These are phyloP conservation scores for Microtus pennsylvanicus DNA, from an alignment of 2,113 vertebrate species.

Conservation along the genomic window DNA sequence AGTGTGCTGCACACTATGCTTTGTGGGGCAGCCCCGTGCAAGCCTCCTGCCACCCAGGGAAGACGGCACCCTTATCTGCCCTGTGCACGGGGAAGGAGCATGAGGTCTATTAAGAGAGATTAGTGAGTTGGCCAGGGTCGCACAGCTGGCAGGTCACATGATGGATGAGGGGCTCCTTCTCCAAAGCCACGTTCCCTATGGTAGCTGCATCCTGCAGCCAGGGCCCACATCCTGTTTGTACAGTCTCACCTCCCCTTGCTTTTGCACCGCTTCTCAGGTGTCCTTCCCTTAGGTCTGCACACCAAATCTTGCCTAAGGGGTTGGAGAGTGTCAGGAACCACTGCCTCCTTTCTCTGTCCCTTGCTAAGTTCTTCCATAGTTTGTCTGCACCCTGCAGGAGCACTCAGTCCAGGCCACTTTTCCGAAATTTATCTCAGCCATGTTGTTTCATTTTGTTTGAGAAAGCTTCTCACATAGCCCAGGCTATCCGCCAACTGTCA, in stretches of 20 bases:
- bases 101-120: not conserved
- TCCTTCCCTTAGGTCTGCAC: not conserved
- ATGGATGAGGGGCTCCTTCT: not conserved
- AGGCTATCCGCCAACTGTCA: not conserved
- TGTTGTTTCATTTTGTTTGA: not conserved
- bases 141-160: not conserved
- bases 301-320: not conserved
- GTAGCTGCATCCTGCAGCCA: not conserved
- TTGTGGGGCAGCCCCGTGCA: not conserved
- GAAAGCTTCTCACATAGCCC: not conserved
- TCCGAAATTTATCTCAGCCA: not conserved
- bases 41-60: not conserved
- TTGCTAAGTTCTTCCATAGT: not conserved
- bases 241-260: not conserved
- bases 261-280: not conserved
- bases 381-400: rapidly evolving
- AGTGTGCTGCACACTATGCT: not conserved
- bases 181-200: not conserved
- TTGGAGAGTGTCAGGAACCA: not conserved
- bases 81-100: not conserved
- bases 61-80: not conserved
- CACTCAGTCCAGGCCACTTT: not conserved
- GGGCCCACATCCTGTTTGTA: not conserved
- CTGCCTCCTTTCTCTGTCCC: not conserved
- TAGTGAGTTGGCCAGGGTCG: not conserved